A percentile compares a stretch with the other conserved stretches of the same genome.
Conservation (phyloP, 2,797 vertebrate genomes). For the Austrolebias charrua region DNA sequence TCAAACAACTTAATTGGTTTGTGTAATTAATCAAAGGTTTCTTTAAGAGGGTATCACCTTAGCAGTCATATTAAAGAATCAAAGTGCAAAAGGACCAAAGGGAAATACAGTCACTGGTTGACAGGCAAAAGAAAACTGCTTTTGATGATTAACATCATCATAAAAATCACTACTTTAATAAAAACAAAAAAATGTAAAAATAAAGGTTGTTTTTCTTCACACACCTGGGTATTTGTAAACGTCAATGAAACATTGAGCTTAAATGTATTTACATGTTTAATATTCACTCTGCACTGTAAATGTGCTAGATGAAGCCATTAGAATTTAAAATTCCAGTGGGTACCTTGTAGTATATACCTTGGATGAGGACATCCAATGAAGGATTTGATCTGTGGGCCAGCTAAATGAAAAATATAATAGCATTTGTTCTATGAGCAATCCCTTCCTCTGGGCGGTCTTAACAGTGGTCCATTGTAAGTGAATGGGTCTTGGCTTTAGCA, state of each 20-base stretch:
- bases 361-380: slow-evolving; percentile 6
- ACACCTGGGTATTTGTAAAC: neutral
- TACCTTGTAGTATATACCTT: slow-evolving; percentile 7
- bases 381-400: slow-evolving; percentile 37
- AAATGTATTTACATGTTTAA: too few species aligned
- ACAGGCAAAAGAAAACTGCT: too few species aligned
- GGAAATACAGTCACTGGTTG: too few species aligned
- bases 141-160: too few species aligned
- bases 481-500: slow-evolving; percentile 57
- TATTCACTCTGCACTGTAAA: neutral
- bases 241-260: neutral
- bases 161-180: too few species aligned
- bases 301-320: neutral
- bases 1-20: too few species aligned
- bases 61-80: too few species aligned
- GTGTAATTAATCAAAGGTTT: too few species aligned
- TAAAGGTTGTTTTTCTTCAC: neutral
- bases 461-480: slow-evolving; percentile 43
- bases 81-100: too few species aligned
- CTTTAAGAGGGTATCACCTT: too few species aligned
- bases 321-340: neutral
- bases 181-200: too few species aligned
- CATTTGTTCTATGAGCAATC: slow-evolving; percentile 51
- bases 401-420: slow-evolving; percentile 37
- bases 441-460: slow-evolving; percentile 44